phyloP scores from a whole-genome alignment of 2,888 invertebrate species.

The Molorchus minor region DNA sequence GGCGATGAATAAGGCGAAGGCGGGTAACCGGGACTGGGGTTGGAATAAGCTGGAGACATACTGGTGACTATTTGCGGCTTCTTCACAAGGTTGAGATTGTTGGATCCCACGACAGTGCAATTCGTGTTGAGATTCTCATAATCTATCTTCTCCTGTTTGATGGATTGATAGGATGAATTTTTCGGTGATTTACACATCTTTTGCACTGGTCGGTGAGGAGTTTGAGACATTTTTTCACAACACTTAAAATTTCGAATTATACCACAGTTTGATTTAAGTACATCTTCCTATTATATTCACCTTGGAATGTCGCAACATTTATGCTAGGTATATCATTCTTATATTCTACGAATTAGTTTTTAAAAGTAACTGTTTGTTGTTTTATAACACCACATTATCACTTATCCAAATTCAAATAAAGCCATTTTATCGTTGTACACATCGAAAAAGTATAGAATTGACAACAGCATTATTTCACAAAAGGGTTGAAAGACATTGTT shows the following conservation, averaged over 20 bases:
- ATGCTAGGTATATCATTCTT: conserved; percentile 34
- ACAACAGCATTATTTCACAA: conserved; percentile 54
- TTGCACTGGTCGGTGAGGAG: conserved; percentile 56
- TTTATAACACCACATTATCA: conserved; percentile 35
- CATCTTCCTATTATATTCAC: conserved; percentile 39
- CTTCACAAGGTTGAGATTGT: conserved; percentile 62
- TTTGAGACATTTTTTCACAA: conserved; percentile 61
- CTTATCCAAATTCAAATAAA: conserved; percentile 63
- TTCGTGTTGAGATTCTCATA: conserved; percentile 62
- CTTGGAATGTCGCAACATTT: conserved; percentile 38
- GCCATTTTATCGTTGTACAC: conserved; percentile 61
- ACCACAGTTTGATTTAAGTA: conserved; percentile 47
- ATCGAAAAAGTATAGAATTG: conserved; percentile 46
- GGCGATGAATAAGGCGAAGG: conserved; percentile 60
- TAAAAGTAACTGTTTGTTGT: conserved; percentile 24
- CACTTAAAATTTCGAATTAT: conserved; percentile 43
- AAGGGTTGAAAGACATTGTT: conserved; percentile 41
- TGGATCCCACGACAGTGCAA: conserved; percentile 62
- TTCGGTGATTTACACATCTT: conserved; percentile 64
- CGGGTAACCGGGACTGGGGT: conserved; percentile 55
- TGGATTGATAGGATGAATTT: conserved; percentile 52
- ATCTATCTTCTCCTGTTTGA: conserved; percentile 57
- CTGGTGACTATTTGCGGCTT: conserved; percentile 59
- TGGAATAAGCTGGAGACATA: conserved; percentile 59
- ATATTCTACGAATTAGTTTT: conserved; percentile 20